Conservation (phyloP, 2,113 vertebrate genomes). For the Ptyas mucosa region DNA sequence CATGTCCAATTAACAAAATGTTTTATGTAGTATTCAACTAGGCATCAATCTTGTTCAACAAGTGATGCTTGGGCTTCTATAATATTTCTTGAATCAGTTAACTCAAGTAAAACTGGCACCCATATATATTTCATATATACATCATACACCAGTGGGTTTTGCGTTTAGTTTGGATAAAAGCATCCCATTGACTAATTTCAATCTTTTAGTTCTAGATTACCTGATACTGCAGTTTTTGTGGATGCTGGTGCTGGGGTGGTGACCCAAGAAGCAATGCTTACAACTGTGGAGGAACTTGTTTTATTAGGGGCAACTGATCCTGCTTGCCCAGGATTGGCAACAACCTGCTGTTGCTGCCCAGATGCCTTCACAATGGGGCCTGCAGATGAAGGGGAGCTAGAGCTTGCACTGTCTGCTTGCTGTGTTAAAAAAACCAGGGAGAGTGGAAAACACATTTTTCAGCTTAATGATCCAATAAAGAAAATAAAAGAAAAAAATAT, state of each 20-base stretch:
- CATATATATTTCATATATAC: background rate
- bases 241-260: constrained; percentile 67
- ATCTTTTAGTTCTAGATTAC: constrained; percentile 58
- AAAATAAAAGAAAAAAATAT: background rate
- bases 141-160: background rate
- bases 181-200: background rate
- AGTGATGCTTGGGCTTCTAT: background rate
- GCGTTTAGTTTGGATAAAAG: background rate
- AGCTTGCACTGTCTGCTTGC: constrained; percentile 59
- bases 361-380: constrained; percentile 58
- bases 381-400: constrained; percentile 55
- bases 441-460: background rate
- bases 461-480: background rate
- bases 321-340: constrained; percentile 61
- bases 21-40: background rate
- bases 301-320: constrained; percentile 61
- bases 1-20: background rate
- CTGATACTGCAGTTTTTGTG: constrained; percentile 85
- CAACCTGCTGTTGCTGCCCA: constrained; percentile 67
- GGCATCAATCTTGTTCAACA: background rate
- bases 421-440: constrained; percentile 13
- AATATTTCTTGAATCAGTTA: background rate
- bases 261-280: constrained; percentile 78
- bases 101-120: background rate
- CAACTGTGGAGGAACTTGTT: constrained; percentile 55